Evolutionary conservation across 2,888 invertebrate genomes (phyloP).

Genomic region (Pollenia angustigena): DNA sequence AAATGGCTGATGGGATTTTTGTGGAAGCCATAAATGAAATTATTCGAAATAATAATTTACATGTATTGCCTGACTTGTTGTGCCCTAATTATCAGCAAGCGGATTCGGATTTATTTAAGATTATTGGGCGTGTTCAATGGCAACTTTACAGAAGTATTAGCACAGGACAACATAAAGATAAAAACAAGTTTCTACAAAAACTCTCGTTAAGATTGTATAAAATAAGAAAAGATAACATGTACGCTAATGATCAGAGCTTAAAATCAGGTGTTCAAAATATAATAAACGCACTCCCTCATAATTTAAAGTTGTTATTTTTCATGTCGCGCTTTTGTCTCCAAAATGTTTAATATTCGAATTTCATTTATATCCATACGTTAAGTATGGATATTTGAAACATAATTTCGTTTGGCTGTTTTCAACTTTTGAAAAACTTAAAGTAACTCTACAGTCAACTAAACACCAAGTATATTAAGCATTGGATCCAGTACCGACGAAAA

Average conservation of each 20-base stretch:
- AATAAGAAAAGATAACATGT: conserved; percentile 4
- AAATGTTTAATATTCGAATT: conserved; percentile 14
- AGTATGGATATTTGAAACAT: background rate
- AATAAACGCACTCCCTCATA: background rate
- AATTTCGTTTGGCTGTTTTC: conserved; percentile 28
- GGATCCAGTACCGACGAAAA: background rate
- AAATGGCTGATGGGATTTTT: conserved; percentile 18
- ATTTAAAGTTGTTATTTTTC: conserved; percentile 32
- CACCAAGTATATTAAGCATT: conserved; percentile 32
- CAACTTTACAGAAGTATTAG: background rate
- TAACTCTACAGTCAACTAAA: conserved; percentile 9
- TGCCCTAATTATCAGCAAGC: conserved; percentile 3
- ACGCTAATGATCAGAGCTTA: background rate
- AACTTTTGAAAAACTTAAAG: background rate
- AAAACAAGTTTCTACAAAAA: background rate
- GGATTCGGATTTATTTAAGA: background rate
- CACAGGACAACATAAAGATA: background rate
- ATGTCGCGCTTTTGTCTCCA: conserved; percentile 24
- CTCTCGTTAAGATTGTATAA: conserved; percentile 21
- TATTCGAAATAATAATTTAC: background rate
- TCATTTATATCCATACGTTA: background rate
- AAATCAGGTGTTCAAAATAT: conserved; percentile 10
- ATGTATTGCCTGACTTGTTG: background rate
- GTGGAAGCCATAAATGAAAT: background rate
- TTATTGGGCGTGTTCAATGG: background rate